Percentiles rank a stretch among this genome's conserved stretches.
Evolutionary conservation across 2,797 vertebrate genomes (phyloP).

Genomic region (Neoniphon sammara): DNA sequence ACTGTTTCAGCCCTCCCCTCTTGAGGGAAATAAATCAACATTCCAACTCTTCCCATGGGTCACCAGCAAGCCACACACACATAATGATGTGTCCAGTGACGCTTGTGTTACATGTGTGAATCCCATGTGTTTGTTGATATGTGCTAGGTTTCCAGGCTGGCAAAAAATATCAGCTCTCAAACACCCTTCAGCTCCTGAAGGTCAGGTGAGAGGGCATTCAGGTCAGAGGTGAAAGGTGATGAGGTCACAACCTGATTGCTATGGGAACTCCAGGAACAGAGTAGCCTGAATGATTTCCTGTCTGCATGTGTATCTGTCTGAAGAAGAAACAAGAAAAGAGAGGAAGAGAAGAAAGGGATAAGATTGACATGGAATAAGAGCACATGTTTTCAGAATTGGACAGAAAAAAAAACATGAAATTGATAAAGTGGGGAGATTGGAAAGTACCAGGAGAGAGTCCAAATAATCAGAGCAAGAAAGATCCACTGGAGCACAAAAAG

Average conservation of each 20-base stretch:
- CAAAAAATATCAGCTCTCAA: slow-evolving; percentile 5
- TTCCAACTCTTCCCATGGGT: neutral
- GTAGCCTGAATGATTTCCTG: slow-evolving; percentile 58
- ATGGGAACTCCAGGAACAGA: slow-evolving; percentile 54
- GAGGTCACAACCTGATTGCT: slow-evolving; percentile 52
- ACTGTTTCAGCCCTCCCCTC: neutral
- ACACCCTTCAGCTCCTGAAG: slow-evolving; percentile 15
- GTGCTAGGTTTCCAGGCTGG: slow-evolving; percentile 24
- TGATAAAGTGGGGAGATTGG: neutral
- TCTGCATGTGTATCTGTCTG: slow-evolving; percentile 20
- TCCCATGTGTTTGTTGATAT: slow-evolving; percentile 13
- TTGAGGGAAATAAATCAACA: slow-evolving; percentile 12
- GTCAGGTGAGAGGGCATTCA: slow-evolving; percentile 37
- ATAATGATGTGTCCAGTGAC: neutral
- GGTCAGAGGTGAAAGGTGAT: slow-evolving; percentile 59
- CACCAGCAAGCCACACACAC: neutral
- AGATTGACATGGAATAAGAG: neutral
- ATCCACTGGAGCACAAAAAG: no score
- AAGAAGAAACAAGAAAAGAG: neutral
- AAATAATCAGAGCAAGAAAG: neutral
- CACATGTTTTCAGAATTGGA: neutral
- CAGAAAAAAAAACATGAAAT: neutral
- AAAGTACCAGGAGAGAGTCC: no score
- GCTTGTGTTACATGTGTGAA: neutral
- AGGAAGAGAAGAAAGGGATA: neutral